Base-by-base conservation (phyloP, 2,797 vertebrate genomes). In the Gambusia yucatana region DNA sequence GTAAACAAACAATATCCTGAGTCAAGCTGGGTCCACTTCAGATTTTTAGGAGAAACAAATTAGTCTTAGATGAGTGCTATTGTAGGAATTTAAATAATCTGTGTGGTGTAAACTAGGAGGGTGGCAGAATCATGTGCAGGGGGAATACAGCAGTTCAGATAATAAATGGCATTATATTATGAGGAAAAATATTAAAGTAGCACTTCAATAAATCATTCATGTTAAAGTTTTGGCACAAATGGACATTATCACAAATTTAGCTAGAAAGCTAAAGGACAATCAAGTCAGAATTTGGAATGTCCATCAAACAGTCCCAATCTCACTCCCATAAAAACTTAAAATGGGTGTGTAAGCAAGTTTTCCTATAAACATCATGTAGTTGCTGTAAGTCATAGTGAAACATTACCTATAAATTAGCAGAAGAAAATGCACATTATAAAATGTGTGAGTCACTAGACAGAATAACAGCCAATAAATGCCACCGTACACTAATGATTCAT, bases 1-100 rank as follows among this genome's bases (percentile, higher is more conserved):
- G 72, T 72, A 73, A 87, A 85, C 67, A 78, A 80, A 78, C 67
- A 79, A 76, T 17, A 57, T 76, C 63, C 73, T 47, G 0, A 63
- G 77, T 82, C 63, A 75, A 59, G 57, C 46, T 59, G 65, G 77
- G 73, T 81, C 36, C 30, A 73, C 73, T 50, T 77, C 52, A 72
- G n/a, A 70, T 69, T 80, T 74, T 78, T 63, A 2, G 17, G 47
- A 77, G 50, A 75, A 82, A 87, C 43, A 63, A 76, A 85, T n/a
- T 55, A 55, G n/a, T 52, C 50, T 52, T 25, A 52, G 50, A 52
- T 25, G 20, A 52, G 50, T 52, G 7, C 50, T 52, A 25, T 52
- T 52, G 50, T 25, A 52, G 50, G 50, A 52, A 52, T 52, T 52
- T 52, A 52, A 52, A 25, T 52, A 52, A 52, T 52, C 50, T 52